Conservation (phyloP, 2,888 invertebrate species). For the Chesias legatella region DNA sequence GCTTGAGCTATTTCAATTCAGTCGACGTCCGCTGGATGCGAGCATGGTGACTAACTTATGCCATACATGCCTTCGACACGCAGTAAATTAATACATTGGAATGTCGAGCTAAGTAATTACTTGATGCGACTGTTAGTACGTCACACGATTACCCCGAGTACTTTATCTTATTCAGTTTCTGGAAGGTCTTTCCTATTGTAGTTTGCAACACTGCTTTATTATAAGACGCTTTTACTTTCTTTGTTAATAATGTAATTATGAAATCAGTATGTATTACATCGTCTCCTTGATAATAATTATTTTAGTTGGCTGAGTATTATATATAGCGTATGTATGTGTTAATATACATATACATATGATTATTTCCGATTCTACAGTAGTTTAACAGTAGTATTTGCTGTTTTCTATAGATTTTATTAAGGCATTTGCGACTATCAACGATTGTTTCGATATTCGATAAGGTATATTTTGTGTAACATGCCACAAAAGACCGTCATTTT, state of each 20-base stretch:
- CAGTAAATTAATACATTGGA: slow-evolving; percentile 30
- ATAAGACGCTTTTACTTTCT: slow-evolving; percentile 8
- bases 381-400: slow-evolving; percentile 1
- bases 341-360: slow-evolving; percentile 9
- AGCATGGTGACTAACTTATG: slow-evolving; percentile 26
- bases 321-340: slow-evolving; percentile 1
- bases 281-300: slow-evolving; percentile 28
- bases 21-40: slow-evolving; percentile 28
- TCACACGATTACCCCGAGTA: slow-evolving; percentile 16
- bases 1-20: slow-evolving; percentile 37
- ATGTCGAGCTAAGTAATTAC: slow-evolving; percentile 30
- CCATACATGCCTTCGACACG: slow-evolving; percentile 26
- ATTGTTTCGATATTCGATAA: no score
- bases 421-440: neutral
- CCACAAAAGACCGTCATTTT: slow-evolving; percentile 10
- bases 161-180: no score
- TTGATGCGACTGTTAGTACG: slow-evolving; percentile 19
- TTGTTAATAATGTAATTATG: slow-evolving; percentile 28
- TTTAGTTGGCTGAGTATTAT: slow-evolving; percentile 10
- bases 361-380: neutral
- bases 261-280: slow-evolving; percentile 45
- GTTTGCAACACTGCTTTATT: neutral
- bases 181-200: no score
- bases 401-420: slow-evolving; percentile 5
- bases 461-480: slow-evolving; percentile 1